Conservation (phyloP, 2,113 vertebrate genomes). For the Elaphurus davidianus region DNA sequence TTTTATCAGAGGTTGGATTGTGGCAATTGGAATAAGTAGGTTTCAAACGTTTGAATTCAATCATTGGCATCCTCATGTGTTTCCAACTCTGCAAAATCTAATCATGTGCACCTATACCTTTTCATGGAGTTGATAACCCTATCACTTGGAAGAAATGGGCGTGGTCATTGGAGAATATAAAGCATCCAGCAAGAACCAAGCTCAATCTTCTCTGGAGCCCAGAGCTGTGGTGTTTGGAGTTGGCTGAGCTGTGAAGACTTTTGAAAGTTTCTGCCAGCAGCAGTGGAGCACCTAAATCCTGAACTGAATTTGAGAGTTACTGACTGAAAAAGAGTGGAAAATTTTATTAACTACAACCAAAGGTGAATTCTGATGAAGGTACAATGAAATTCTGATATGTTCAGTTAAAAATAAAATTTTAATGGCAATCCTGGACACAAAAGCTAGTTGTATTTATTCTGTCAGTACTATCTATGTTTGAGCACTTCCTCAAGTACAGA, state of each 20-base stretch:
- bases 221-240: background rate
- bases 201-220: background rate
- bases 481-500: background rate
- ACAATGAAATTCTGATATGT: background rate
- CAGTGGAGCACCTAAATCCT: background rate
- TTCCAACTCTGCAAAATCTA: background rate
- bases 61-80: background rate
- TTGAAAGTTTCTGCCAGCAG: background rate
- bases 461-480: background rate
- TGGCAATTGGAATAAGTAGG: background rate
- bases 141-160: background rate
- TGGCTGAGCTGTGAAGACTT: background rate
- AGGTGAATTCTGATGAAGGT: background rate
- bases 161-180: background rate
- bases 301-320: background rate
- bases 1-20: background rate
- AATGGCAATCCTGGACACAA: background rate
- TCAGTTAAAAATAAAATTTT: background rate
- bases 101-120: background rate
- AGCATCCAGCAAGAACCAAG: background rate
- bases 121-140: background rate
- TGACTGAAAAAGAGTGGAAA: background rate
- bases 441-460: background rate
- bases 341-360: background rate
- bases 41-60: background rate